These are phyloP conservation scores for Scyliorhinus canicula DNA, from an alignment of 2,797 vertebrate species.

Conservation along the genomic window DNA sequence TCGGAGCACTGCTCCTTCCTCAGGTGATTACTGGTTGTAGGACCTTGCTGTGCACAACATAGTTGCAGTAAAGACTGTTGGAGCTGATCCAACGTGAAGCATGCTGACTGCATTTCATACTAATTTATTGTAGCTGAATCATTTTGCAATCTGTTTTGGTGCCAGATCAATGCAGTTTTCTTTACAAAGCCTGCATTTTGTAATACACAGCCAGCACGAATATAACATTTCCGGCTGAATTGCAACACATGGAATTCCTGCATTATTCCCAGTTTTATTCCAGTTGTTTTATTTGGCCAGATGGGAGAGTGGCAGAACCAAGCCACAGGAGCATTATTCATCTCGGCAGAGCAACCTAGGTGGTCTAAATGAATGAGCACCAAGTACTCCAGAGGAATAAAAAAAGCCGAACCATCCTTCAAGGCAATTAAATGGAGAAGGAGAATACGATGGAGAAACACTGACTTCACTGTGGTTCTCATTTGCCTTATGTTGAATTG, in stretches of 20 bases:
- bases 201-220: background rate
- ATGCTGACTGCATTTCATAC: background rate
- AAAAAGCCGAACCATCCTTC: background rate
- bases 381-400: background rate
- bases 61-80: background rate
- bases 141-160: background rate
- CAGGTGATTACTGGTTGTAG: background rate
- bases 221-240: background rate
- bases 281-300: conserved; percentile 5
- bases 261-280: background rate
- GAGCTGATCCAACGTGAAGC: background rate
- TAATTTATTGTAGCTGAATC: background rate
- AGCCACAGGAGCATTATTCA: background rate
- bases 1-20: no score
- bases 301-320: background rate
- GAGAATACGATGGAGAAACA: background rate
- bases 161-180: background rate
- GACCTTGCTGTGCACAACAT: background rate
- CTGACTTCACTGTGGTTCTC: background rate
- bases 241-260: background rate
- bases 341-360: background rate
- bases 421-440: background rate
- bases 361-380: background rate
- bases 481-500: background rate
- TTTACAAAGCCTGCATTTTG: background rate